Conservation (phyloP, 2,888 invertebrate species). For the Hyles lineata region DNA sequence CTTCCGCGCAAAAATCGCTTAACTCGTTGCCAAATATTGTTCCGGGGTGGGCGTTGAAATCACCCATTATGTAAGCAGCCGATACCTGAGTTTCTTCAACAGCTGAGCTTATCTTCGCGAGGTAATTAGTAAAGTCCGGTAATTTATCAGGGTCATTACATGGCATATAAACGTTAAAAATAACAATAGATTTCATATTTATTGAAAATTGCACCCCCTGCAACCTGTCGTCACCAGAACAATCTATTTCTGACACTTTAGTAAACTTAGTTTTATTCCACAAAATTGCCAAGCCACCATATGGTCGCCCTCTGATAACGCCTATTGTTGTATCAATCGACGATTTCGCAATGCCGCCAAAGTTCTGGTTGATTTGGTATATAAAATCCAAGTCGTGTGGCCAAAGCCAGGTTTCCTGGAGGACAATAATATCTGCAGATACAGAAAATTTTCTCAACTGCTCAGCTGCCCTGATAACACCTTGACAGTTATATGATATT, state of each 20-base stretch:
- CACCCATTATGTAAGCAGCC: constrained; percentile 14
- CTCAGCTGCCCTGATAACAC: too few species aligned
- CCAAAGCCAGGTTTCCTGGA: not conserved
- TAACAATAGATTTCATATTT: not conserved
- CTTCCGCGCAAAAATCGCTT: not conserved
- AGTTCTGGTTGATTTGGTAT: not conserved
- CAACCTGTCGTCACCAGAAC: not conserved
- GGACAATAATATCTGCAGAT: too few species aligned
- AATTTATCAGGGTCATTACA: not conserved
- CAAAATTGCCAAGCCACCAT: not conserved
- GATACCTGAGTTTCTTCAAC: not conserved
- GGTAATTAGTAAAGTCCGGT: constrained; percentile 12
- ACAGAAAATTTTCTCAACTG: too few species aligned
- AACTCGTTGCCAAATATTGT: constrained; percentile 13
- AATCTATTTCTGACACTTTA: not conserved
- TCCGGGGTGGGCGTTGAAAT: constrained; percentile 21
- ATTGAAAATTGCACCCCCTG: not conserved
- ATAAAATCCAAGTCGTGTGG: not conserved
- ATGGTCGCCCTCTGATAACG: not conserved
- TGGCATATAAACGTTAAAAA: constrained; percentile 24
- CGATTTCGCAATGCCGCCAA: not conserved
- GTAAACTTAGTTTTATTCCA: not conserved
- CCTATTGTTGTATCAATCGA: not conserved
- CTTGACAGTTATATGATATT: too few species aligned
- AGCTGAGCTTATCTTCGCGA: not conserved